These are phyloP conservation scores for Siniperca chuatsi DNA, from an alignment of 2,113 vertebrate genomes.

Conservation along the genomic window DNA sequence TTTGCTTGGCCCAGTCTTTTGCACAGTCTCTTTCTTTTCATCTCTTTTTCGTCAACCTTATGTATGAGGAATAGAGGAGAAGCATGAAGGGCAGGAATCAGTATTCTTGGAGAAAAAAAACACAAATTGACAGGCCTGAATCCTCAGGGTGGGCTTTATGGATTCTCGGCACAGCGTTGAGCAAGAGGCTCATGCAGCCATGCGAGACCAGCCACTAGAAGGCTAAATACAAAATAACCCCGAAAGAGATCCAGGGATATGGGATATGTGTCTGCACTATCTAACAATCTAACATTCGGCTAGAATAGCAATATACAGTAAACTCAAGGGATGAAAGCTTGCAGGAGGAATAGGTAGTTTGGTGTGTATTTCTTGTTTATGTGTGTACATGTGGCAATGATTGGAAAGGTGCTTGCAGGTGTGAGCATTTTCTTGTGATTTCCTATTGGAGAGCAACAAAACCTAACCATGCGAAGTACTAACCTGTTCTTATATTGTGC, in stretches of 20 bases:
- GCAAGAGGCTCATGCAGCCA: constrained; percentile 68
- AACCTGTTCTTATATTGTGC: constrained; percentile 29
- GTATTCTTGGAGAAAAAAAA: constrained; percentile 49
- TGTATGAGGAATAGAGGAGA: constrained; percentile 45
- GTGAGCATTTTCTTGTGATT: constrained; percentile 35
- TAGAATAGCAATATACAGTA: constrained; percentile 69
- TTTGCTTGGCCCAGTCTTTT: constrained; percentile 12
- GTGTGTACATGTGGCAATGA: constrained; percentile 18
- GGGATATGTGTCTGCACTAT: constrained; percentile 62
- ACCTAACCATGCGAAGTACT: constrained; percentile 27
- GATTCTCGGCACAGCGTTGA: constrained; percentile 64
- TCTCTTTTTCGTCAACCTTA: not conserved
- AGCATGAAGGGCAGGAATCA: constrained; percentile 67
- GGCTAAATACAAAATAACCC: constrained; percentile 76
- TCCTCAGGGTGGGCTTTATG: constrained; percentile 70
- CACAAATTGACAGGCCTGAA: constrained; percentile 66
- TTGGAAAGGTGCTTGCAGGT: constrained; percentile 4
- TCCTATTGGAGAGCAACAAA: constrained; percentile 35
- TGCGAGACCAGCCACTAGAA: constrained; percentile 71
- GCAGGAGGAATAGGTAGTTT: constrained; percentile 34
- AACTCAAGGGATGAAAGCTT: constrained; percentile 52
- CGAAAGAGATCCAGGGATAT: constrained; percentile 67
- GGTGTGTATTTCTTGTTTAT: constrained; percentile 53
- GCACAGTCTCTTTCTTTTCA: constrained; percentile 22
- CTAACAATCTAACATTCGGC: constrained; percentile 58